Base-by-base conservation (phyloP, 2,888 invertebrate species). In the Trachelus tabidus region DNA sequence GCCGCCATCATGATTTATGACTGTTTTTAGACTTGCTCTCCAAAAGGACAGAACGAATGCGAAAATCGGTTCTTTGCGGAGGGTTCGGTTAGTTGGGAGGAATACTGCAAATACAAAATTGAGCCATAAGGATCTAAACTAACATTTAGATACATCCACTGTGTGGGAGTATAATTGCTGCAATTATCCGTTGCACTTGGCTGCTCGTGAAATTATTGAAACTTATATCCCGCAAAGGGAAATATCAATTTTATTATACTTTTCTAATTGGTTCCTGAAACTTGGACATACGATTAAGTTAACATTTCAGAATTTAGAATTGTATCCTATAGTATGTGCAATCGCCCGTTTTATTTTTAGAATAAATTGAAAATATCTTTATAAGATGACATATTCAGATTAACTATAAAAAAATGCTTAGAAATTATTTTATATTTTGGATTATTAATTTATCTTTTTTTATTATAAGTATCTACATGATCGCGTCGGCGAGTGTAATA, bases 1-100 rank as follows among this genome's bases (percentile, higher is more conserved):
- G 80, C 85, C 87, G 87, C 87, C 87, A 87, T 87, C 86, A 88
- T 88, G 87, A 87, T 85, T 88, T 88, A 85, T 85, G 85, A 87
- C 81, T 82, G 79, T 37, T 77, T 73, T 34, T 76, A 30, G 40
- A 56, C 73, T 23, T 56, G 56, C 56, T 23, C 23, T 56, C 9
- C 56, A 9, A 56, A 56, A 56, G 56, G 56, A 56, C 23, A 23
- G 23, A 56, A 56, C 56, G 9, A 56, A 56, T 56, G 9, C 56
- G 56, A 56, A 23, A 23, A 56, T 23, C 56, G 9, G 23, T 23
- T 23, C 0, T 9, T 56, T 56, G 9, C 56, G 23, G 23, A 23
- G 56, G 56, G 23, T 56, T 56, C 9, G 56, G 56, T 23, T 56
- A 12, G 34, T 31, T 12, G 71, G 12, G 12, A 3, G 71, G 11